Conservation (phyloP, 2,797 vertebrate genomes). For the Eidolon dupreanum region DNA sequence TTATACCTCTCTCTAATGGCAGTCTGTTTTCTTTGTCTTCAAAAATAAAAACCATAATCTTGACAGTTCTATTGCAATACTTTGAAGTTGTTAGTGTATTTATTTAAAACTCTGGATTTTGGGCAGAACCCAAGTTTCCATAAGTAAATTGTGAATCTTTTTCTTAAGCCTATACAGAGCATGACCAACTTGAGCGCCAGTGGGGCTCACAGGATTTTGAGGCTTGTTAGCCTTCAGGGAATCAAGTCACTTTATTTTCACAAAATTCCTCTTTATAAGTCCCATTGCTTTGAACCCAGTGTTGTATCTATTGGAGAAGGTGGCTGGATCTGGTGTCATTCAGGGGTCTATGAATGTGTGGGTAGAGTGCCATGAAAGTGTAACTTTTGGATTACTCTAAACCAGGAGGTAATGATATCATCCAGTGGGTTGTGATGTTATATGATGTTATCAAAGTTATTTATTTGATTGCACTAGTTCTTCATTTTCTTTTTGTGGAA, state of each 20-base stretch:
- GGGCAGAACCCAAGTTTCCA: background rate
- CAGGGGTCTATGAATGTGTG: background rate
- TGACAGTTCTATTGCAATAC: background rate
- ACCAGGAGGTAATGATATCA: background rate
- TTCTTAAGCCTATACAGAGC: background rate
- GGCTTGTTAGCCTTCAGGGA: background rate
- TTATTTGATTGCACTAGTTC: background rate
- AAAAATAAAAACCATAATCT: background rate
- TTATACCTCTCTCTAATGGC: background rate
- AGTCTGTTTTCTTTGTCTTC: background rate
- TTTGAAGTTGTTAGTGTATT: background rate
- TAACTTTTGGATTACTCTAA: background rate
- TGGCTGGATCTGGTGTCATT: background rate
- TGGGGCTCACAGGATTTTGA: background rate
- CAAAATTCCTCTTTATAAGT: background rate
- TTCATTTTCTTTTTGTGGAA: background rate
- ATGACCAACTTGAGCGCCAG: background rate
- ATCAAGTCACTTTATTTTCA: background rate
- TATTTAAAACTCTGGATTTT: slow-evolving; percentile 11
- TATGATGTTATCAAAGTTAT: background rate
- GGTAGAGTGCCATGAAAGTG: background rate
- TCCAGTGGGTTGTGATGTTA: background rate
- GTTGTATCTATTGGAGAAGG: background rate
- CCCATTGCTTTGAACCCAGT: background rate
- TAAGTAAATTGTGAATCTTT: background rate